A percentile compares a stretch with the other conserved stretches of the same genome.
Conservation (phyloP, 2,888 invertebrate genomes). For the Anaspis maculata region DNA sequence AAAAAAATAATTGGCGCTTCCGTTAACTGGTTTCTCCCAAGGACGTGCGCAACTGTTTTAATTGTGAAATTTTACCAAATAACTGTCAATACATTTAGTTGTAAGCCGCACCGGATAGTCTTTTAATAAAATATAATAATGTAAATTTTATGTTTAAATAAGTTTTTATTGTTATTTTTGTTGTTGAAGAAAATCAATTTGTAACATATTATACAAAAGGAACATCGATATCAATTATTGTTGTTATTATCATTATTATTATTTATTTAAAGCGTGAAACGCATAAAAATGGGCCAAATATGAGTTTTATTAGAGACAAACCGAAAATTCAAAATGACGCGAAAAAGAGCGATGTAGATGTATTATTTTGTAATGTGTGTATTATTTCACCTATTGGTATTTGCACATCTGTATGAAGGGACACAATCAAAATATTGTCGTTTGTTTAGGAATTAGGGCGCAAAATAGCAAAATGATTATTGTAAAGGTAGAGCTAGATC, state of each 20-base stretch:
- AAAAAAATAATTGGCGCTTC: too few species aligned
- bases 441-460: conserved; percentile 8
- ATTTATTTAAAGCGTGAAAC: not conserved
- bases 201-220: conserved; percentile 2
- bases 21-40: too few species aligned
- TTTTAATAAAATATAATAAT: not conserved
- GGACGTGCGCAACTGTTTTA: not conserved
- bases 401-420: conserved; percentile 16
- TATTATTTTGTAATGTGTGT: conserved; percentile 18
- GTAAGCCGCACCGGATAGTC: not conserved
- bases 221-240: conserved; percentile 13
- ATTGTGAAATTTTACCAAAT: not conserved
- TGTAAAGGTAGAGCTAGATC: conserved; percentile 14
- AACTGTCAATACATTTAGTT: not conserved
- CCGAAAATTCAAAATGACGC: conserved; percentile 10
- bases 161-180: not conserved
- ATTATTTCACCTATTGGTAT: conserved; percentile 7
- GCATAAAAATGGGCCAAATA: conserved; percentile 12
- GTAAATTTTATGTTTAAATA: conserved; percentile 2
- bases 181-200: not conserved
- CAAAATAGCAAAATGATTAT: conserved; percentile 11
- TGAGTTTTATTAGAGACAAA: too few species aligned
- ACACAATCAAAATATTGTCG: conserved; percentile 19
- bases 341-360: too few species aligned
- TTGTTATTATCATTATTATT: conserved; percentile 1